Percentiles rank a stretch among this genome's conserved stretches.
These are phyloP conservation scores for Orussus abietinus DNA, from an alignment of 1,140 invertebrate genomes.

Conservation along the genomic window DNA sequence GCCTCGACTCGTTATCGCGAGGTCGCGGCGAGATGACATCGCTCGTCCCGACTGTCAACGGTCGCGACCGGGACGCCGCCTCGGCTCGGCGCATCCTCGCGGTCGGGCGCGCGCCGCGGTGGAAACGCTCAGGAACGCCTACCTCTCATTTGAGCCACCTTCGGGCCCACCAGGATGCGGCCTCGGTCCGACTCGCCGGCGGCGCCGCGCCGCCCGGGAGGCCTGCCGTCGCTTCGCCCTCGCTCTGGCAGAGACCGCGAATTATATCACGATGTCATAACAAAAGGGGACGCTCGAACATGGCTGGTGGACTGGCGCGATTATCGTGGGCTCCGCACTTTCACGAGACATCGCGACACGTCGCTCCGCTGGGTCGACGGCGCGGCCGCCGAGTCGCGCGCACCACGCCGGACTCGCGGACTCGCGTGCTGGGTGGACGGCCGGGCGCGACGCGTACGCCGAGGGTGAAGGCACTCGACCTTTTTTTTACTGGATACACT, in stretches of 20 bases:
- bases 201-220: too few relatives aligned
- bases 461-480: conserved; percentile 22
- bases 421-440: too few relatives aligned
- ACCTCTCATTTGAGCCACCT: conserved; percentile 41
- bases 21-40: not conserved
- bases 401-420: too few relatives aligned
- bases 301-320: conserved; percentile 31
- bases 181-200: too few relatives aligned
- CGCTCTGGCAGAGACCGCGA: too few relatives aligned
- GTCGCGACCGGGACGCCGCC: too few relatives aligned
- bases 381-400: not conserved
- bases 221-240: too few relatives aligned
- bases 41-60: not conserved
- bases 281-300: conserved; percentile 34
- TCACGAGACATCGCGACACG: conserved; percentile 35
- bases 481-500: conserved; percentile 29
- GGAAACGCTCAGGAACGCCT: conserved; percentile 12
- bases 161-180: too few relatives aligned
- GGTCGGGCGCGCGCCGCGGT: too few relatives aligned
- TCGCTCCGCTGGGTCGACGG: too few relatives aligned
- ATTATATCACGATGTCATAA: conserved; percentile 37
- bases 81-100: too few relatives aligned
- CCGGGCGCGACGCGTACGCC: too few relatives aligned
- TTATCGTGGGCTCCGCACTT: conserved; percentile 29
- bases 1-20: not conserved